A percentile compares a stretch with the other conserved stretches of the same genome.
These are phyloP conservation scores for Aradus depressus DNA, from an alignment of 2,888 invertebrate species.

Conservation along the genomic window DNA sequence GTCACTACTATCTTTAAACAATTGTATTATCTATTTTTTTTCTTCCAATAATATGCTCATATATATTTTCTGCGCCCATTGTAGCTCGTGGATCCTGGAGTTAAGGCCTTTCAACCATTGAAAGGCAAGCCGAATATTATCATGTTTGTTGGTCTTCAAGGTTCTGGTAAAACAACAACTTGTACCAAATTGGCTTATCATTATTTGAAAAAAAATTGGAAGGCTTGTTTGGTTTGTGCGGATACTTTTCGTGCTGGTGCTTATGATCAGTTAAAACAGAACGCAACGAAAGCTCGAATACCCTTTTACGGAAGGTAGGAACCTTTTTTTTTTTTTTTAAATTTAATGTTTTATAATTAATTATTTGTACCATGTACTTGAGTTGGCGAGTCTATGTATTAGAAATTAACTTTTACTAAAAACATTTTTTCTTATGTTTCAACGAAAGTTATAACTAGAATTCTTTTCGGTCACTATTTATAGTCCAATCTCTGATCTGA, in stretches of 20 bases:
- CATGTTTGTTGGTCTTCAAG: slow-evolving; percentile 99
- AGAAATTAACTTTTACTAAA: too few species aligned
- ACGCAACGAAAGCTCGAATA: slow-evolving; percentile 96
- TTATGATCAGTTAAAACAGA: slow-evolving; percentile 98
- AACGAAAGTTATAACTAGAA: slow-evolving; percentile 11
- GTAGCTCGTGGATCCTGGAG: slow-evolving; percentile 91
- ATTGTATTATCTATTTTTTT: not conserved
- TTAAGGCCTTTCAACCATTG: slow-evolving; percentile 89
- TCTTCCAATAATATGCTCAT: slow-evolving; percentile 4
- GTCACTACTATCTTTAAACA: not conserved
- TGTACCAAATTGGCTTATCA: slow-evolving; percentile 99
- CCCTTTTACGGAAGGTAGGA: slow-evolving; percentile 93
- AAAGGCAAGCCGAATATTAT: slow-evolving; percentile 93
- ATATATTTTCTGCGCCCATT: slow-evolving; percentile 31
- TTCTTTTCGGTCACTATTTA: too few species aligned
- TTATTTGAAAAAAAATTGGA: slow-evolving; percentile 98
- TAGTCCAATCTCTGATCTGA: too few species aligned
- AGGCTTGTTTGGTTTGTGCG: slow-evolving; percentile 95
- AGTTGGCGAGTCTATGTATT: too few species aligned
- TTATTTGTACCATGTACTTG: too few species aligned
- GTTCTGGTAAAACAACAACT: slow-evolving; percentile 98
- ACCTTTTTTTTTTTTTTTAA: too few species aligned
- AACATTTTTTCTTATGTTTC: too few species aligned
- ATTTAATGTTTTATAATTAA: too few species aligned
- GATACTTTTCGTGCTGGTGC: slow-evolving; percentile 99